Conservation (phyloP, 2,797 vertebrate species). For the Apogon hyalosoma region DNA sequence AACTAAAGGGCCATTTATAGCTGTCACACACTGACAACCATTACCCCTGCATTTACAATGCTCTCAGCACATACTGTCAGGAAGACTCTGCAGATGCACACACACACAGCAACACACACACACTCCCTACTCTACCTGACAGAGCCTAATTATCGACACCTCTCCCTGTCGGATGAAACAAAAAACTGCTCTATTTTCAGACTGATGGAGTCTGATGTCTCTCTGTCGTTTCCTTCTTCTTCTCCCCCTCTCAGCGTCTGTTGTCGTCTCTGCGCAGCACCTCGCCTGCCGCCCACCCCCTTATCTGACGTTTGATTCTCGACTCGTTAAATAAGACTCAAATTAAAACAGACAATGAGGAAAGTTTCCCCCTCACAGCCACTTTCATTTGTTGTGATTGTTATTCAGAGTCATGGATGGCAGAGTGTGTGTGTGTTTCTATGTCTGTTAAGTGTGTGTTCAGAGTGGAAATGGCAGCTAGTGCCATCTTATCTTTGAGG, state of each 20-base stretch:
- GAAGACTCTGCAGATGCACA: slow-evolving; percentile 24
- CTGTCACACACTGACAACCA: slow-evolving; percentile 79
- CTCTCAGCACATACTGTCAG: slow-evolving; percentile 73
- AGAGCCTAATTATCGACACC: slow-evolving; percentile 83
- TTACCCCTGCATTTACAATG: slow-evolving; percentile 80
- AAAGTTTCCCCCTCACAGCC: slow-evolving; percentile 75
- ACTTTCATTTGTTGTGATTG: slow-evolving; percentile 79
- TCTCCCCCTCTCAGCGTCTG: slow-evolving; percentile 71
- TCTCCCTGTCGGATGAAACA: slow-evolving; percentile 81
- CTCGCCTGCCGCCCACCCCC: slow-evolving; percentile 57
- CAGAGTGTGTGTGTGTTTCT: slow-evolving; percentile 17
- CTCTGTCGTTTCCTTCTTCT: slow-evolving; percentile 64
- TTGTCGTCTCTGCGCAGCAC: slow-evolving; percentile 65
- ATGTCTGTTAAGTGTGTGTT: slow-evolving; percentile 43
- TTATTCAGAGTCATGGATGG: slow-evolving; percentile 70
- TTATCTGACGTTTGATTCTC: slow-evolving; percentile 73
- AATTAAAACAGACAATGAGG: slow-evolving; percentile 83
- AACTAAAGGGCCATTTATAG: slow-evolving; percentile 80
- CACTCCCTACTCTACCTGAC: slow-evolving; percentile 59
- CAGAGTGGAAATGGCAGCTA: slow-evolving; percentile 57
- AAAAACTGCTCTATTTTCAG: slow-evolving; percentile 83
- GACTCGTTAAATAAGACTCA: slow-evolving; percentile 83
- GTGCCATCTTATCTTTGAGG: slow-evolving; percentile 70
- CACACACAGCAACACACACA: too few species aligned
- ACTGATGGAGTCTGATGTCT: slow-evolving; percentile 80